Evolutionary conservation across 2,888 invertebrate species (phyloP), one percentile per base, ranked within the genome.

Genomic region (Pseudoips prasinana): DNA sequence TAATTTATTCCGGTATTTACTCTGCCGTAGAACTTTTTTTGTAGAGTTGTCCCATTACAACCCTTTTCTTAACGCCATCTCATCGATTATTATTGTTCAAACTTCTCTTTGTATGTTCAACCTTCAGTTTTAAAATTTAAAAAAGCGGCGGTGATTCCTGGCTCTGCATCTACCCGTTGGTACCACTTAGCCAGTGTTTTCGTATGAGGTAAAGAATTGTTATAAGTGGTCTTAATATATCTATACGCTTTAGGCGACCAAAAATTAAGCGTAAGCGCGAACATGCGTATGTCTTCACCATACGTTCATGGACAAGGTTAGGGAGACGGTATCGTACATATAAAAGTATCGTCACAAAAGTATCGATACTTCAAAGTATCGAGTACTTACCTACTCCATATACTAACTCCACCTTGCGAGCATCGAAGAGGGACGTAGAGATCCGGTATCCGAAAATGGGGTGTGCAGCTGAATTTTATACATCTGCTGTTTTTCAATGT

Each of bases 141-240:
- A 7, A 39, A 29, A 6, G 34, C 28, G 18, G 25, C 28, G 2
- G 25, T 31, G 18, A 39, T 27, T 0, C 31, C 25, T 1, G 34
- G 39, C 22, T 24, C 28, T 7, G 17, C 30, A 24, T 39, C 10
- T 1, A 31, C 22, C 9, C 18, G 17, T 9, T 25, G 20, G n/a
- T 35, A 39, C 34, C 31, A 32, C 22, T 31, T 31, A n/a, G 19
- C 11, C n/a, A 39, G 14, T 0, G 39, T 35, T 3, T 25, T 9
- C 1, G 22, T 3, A 7, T 33, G 27, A 6, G 39, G 39, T n/a
- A 34, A 28, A 10, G 26, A 30, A 5, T 9, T 22, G 0, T 30
- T 24, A 14, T 24, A 39, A 7, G 8, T 26, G n/a, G 19, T 19
- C n/a, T 27, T 18, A 6, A 30, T 6, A 22, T 10, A 33, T 1